These are phyloP conservation scores for Lepeophtheirus salmonis DNA, from an alignment of 1,140 invertebrate species.

Conservation along the genomic window DNA sequence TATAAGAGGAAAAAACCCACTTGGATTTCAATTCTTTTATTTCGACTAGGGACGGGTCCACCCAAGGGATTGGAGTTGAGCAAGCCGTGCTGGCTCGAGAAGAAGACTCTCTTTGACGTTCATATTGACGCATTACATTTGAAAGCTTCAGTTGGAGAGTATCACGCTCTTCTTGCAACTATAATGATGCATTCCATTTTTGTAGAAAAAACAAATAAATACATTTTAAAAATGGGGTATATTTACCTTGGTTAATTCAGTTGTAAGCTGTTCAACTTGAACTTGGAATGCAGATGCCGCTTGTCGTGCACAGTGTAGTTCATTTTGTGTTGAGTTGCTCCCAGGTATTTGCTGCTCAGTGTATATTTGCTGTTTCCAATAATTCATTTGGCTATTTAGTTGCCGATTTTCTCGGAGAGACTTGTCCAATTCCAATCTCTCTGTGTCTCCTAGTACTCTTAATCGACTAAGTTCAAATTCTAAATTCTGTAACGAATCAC, in stretches of 20 bases:
- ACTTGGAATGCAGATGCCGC: constrained; percentile 5
- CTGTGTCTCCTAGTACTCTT: neutral
- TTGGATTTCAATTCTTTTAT: constrained; percentile 9
- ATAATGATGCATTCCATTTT: too few species aligned
- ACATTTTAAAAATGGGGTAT: too few species aligned
- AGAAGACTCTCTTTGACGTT: constrained; percentile 28
- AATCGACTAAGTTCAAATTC: neutral
- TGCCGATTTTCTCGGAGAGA: neutral
- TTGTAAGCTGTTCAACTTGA: constrained; percentile 10
- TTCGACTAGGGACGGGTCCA: constrained; percentile 1
- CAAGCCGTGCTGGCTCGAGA: constrained; percentile 8
- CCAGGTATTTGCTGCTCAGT: neutral
- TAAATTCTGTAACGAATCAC: neutral
- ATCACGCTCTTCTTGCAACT: constrained; percentile 59
- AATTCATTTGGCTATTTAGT: neutral
- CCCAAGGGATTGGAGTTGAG: constrained; percentile 13
- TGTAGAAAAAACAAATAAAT: too few species aligned
- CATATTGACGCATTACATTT: constrained; percentile 49
- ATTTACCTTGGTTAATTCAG: constrained; percentile 14
- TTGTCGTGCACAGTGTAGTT: neutral
- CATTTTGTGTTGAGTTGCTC: neutral
- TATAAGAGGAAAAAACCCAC: constrained; percentile 2
- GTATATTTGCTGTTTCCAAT: constrained; percentile 5
- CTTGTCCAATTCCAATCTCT: constrained; percentile 12
- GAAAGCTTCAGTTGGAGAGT: constrained; percentile 57